A percentile compares a stretch with the other conserved stretches of the same genome.
phyloP scores from a whole-genome alignment of 2,113 vertebrate genomes.

The Pipra filicauda region DNA sequence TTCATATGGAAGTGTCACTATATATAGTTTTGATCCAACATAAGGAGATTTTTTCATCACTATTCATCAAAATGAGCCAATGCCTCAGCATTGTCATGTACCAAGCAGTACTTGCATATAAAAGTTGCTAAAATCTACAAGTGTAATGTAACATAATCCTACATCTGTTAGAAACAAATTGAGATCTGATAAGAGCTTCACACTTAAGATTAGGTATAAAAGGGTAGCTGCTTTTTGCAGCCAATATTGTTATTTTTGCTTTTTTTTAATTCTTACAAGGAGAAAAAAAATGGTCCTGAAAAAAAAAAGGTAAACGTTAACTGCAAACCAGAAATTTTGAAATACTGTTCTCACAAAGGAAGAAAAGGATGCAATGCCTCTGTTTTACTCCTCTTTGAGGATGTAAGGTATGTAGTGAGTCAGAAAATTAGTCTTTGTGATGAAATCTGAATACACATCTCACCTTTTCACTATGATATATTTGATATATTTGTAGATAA shows the following conservation, averaged over 20 bases:
- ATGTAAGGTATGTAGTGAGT: background rate
- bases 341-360: background rate
- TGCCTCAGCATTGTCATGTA: background rate
- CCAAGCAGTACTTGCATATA: background rate
- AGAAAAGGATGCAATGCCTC: background rate
- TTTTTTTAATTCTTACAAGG: background rate
- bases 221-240: background rate
- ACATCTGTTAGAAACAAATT: background rate
- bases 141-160: background rate
- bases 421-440: background rate
- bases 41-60: background rate
- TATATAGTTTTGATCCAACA: background rate
- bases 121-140: background rate
- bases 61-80: background rate
- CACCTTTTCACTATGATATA: background rate
- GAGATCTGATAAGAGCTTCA: background rate
- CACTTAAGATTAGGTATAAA: background rate
- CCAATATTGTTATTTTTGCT: background rate
- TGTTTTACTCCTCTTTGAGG: background rate
- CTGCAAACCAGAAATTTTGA: background rate
- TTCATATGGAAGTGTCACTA: background rate
- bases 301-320: background rate
- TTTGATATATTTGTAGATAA: background rate
- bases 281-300: background rate
- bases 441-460: background rate